Evolutionary conservation across 1,140 invertebrate genomes (phyloP), one percentile per base, ranked within the genome.

Genomic region (Anoplophora glabripennis): DNA sequence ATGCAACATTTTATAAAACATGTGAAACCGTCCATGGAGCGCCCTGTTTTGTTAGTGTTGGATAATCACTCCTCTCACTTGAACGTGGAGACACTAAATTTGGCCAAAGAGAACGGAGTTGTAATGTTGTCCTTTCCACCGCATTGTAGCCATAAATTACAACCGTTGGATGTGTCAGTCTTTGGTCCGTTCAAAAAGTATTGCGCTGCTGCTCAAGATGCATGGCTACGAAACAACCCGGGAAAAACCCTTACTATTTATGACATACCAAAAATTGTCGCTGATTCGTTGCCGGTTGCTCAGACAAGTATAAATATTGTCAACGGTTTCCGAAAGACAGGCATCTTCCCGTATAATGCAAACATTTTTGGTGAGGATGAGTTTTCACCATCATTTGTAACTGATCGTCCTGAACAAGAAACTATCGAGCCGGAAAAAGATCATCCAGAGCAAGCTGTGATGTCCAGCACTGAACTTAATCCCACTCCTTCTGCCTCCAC

Each of bases 131-230:
- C 41, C 10, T 60, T 67, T 54, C 58, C 61, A 9, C 35, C 62
- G 1, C 65, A 67, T 49, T 69, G 65, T 28, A 63, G 48, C 11
- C 58, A 67, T 58, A 54, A 65, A 0, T 52, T 68, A 9, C 74
- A 78, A 56, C 75, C 74, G 11, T 61, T 78, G 28, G 74, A 77
- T 67, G 71, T 76, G 21, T 62, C 56, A 41, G 60, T 77, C 36
- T 76, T 73, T 54, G 57, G 56, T 7, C n/a, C 42, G 4, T 44
- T 44, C 15, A 35, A 51, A 11, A 36, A n/a, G n/a, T n/a, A n/a
- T n/a, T n/a, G n/a, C n/a, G n/a, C n/a, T n/a, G n/a, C n/a, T n/a
- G n/a, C n/a, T n/a, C n/a, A n/a, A n/a, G n/a, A n/a, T n/a, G n/a
- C n/a, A n/a, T n/a, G n/a, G 38, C 2, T 28, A 5, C 2, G 21